These are phyloP conservation scores for Lytechinus pictus DNA, from an alignment of 35 echinoderm and acorn worm species.

Conservation along the genomic window DNA sequence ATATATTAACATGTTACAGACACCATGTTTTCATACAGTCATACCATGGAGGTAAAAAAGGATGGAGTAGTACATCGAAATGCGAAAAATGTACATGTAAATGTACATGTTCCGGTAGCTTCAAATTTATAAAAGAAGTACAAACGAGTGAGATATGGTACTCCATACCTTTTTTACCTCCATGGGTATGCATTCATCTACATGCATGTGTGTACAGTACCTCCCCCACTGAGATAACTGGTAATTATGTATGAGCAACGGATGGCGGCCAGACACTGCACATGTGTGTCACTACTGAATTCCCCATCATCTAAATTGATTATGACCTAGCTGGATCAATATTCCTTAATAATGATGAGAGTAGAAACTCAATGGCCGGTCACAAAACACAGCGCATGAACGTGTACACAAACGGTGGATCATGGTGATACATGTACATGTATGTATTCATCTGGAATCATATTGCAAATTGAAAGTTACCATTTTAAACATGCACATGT, in stretches of 20 bases:
- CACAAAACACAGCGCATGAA: neutral
- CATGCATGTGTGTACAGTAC: neutral
- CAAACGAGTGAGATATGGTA: no score
- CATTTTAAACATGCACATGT: no score
- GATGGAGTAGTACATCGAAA: no score
- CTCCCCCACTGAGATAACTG: neutral
- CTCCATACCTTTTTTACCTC: no score
- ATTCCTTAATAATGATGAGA: neutral
- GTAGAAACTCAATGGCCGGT: neutral
- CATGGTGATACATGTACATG: neutral
- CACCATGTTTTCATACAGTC: no score
- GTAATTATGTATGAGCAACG: neutral
- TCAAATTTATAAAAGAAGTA: no score
- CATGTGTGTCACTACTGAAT: neutral
- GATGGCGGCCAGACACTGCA: neutral
- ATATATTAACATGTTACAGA: no score
- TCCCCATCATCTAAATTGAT: neutral
- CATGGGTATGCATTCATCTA: no score
- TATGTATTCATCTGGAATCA: neutral
- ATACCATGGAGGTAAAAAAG: no score
- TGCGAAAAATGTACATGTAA: no score
- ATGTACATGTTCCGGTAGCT: no score
- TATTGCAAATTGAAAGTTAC: neutral
- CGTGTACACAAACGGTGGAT: neutral
- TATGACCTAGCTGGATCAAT: neutral